phyloP scores from a whole-genome alignment of 2,888 invertebrate genomes.

The Drosophila vallismaia region DNA sequence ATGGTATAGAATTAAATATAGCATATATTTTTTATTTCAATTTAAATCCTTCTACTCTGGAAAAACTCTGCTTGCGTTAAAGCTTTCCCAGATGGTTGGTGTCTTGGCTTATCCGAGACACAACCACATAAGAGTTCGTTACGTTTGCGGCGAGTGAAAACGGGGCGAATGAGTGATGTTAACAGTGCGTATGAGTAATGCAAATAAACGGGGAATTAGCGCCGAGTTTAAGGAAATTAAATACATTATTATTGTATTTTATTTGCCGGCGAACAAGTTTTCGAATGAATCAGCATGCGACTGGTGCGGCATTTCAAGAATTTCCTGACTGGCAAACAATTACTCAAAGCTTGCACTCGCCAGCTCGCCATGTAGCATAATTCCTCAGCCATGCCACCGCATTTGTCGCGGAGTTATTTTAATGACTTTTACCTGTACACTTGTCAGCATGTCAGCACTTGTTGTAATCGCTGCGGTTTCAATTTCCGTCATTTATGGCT shows the following conservation, averaged over 20 bases:
- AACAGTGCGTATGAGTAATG: conserved; percentile 65
- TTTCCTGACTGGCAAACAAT: conserved; percentile 32
- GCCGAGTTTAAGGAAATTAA: conserved; percentile 7
- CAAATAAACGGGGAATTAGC: conserved; percentile 20
- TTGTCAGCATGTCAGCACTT: conserved; percentile 59
- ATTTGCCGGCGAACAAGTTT: conserved; percentile 2
- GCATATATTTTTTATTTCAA: not conserved
- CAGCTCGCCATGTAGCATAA: conserved; percentile 26
- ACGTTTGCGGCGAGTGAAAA: conserved; percentile 6
- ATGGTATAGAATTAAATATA: not conserved
- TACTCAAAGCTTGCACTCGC: conserved; percentile 15
- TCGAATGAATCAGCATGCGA: conserved; percentile 18
- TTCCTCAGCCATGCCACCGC: conserved; percentile 23
- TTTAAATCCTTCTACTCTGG: not conserved
- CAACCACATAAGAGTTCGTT: conserved; percentile 3
- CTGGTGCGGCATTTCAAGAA: conserved; percentile 6
- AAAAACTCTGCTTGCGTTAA: not conserved
- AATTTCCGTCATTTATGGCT: conserved; percentile 74
- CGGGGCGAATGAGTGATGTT: conserved; percentile 44
- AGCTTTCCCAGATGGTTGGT: conserved; percentile 43
- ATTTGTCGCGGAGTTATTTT: conserved; percentile 63
- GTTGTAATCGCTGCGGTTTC: conserved; percentile 21
- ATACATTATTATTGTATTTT: not conserved
- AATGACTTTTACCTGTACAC: conserved; percentile 50
- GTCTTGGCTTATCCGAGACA: conserved; percentile 26